phyloP scores from a whole-genome alignment of 2,888 invertebrate species.

The Drosophila fungiperda region DNA sequence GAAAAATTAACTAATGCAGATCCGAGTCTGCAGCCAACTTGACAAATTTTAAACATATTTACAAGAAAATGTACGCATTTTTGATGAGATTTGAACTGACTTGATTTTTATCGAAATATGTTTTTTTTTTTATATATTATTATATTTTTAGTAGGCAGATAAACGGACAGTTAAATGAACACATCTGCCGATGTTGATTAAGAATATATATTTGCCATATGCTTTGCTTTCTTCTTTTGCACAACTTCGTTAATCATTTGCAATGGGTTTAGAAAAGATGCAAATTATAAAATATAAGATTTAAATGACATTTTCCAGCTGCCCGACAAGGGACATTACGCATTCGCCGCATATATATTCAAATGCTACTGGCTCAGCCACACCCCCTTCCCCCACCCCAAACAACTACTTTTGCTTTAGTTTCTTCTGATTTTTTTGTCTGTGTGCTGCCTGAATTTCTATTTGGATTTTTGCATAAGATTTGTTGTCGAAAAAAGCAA shows the following conservation, averaged over 20 bases:
- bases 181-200: background rate
- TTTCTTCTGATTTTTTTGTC: constrained; percentile 1
- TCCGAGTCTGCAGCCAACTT: no score
- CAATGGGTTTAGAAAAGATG: background rate
- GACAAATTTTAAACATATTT: no score
- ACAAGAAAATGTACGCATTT: no score
- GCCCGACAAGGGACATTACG: constrained; percentile 35
- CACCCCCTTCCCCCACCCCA: background rate
- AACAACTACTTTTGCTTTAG: constrained; percentile 11
- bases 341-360: constrained; percentile 40
- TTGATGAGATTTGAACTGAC: no score
- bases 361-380: constrained; percentile 15
- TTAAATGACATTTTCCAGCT: constrained; percentile 7
- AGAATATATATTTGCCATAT: background rate
- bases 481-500: constrained; percentile 42
- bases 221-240: background rate
- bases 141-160: no score
- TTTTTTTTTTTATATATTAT: no score
- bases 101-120: no score
- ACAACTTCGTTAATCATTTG: background rate
- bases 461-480: constrained; percentile 76
- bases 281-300: background rate
- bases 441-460: constrained; percentile 51
- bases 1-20: background rate
- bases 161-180: background rate